A percentile compares a stretch with the other conserved stretches of the same genome.
phyloP scores from a whole-genome alignment of 2,888 invertebrate species.

The Teleogryllus oceanicus region DNA sequence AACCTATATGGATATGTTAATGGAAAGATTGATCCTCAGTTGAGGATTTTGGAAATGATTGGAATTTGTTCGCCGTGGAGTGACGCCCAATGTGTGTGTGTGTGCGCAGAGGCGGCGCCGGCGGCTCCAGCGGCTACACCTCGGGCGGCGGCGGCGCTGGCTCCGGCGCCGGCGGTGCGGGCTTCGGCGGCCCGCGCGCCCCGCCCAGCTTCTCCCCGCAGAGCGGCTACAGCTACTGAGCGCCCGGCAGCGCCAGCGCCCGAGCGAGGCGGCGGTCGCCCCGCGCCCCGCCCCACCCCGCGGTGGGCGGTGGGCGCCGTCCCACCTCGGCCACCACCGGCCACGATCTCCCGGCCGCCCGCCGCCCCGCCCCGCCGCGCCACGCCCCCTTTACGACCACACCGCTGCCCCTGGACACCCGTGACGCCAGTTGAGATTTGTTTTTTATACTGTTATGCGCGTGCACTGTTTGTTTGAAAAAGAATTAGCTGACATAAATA shows the following conservation, averaged over 20 bases:
- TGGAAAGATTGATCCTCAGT: too few relatives aligned
- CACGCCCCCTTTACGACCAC: neutral
- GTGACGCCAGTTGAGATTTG: neutral
- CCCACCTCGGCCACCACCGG: neutral
- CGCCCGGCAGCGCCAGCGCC: neutral
- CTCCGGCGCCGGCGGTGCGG: neutral
- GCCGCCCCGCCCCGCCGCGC: slow-evolving; percentile 22
- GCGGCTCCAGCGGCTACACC: slow-evolving; percentile 20
- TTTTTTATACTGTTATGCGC: neutral
- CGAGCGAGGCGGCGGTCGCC: slow-evolving; percentile 19
- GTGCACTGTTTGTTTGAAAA: neutral
- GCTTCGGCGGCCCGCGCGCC: neutral
- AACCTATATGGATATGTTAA: too few relatives aligned
- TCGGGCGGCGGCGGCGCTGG: slow-evolving; percentile 18
- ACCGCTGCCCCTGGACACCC: neutral
- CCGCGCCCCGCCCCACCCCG: slow-evolving; percentile 12
- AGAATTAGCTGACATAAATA: neutral
- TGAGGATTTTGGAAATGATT: too few relatives aligned
- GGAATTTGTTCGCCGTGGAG: too few relatives aligned
- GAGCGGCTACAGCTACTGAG: slow-evolving; percentile 29
- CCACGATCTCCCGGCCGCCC: neutral
- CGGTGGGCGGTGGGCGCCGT: slow-evolving; percentile 12
- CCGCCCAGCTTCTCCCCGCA: slow-evolving; percentile 29
- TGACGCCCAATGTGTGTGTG: too few relatives aligned
- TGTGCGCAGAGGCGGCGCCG: neutral